Percentiles rank a stretch among this genome's conserved stretches.
Conservation (phyloP, 1,140 invertebrate genomes). For the Charaxes varanes region DNA sequence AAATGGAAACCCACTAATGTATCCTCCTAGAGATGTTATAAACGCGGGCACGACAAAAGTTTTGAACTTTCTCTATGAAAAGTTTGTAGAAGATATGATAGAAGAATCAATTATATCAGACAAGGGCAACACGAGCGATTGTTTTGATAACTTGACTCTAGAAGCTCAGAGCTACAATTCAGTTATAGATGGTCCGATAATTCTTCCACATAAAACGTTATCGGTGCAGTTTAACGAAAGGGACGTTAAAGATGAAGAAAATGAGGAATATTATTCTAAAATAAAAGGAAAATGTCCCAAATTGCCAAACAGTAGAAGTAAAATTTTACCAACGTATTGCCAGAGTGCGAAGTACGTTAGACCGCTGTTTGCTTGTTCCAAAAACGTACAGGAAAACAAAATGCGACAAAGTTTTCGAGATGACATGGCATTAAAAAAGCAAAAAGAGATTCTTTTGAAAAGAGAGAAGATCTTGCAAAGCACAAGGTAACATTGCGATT, state of each 20-base stretch:
- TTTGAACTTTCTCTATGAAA: conserved; percentile 62
- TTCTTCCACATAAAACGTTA: conserved; percentile 30
- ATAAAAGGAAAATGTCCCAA: conserved; percentile 55
- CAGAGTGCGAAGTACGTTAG: conserved; percentile 62
- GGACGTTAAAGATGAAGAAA: conserved; percentile 41
- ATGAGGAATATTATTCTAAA: conserved; percentile 42
- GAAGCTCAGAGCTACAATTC: conserved; percentile 48
- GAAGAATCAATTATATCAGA: conserved; percentile 31
- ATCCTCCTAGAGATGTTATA: conserved; percentile 67
- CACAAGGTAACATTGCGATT: conserved; percentile 44
- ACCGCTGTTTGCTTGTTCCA: conserved; percentile 23
- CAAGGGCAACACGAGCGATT: conserved; percentile 18
- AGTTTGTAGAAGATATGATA: conserved; percentile 45
- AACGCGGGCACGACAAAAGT: conserved; percentile 57
- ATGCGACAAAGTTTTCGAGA: conserved; percentile 45
- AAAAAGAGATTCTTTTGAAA: conserved; percentile 49
- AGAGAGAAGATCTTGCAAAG: conserved; percentile 63
- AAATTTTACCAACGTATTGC: conserved; percentile 30
- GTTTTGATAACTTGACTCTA: conserved; percentile 20
- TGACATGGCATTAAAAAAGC: conserved; percentile 53
- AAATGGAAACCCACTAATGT: conserved; percentile 70
- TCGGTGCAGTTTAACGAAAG: conserved; percentile 47
- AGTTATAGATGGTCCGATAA: conserved; percentile 35
- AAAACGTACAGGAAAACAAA: conserved; percentile 36
- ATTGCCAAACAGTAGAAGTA: conserved; percentile 44